A percentile compares a stretch with the other conserved stretches of the same genome.
Evolutionary conservation across 2,113 vertebrate genomes (phyloP).

Genomic region (Cnemophilus loriae): DNA sequence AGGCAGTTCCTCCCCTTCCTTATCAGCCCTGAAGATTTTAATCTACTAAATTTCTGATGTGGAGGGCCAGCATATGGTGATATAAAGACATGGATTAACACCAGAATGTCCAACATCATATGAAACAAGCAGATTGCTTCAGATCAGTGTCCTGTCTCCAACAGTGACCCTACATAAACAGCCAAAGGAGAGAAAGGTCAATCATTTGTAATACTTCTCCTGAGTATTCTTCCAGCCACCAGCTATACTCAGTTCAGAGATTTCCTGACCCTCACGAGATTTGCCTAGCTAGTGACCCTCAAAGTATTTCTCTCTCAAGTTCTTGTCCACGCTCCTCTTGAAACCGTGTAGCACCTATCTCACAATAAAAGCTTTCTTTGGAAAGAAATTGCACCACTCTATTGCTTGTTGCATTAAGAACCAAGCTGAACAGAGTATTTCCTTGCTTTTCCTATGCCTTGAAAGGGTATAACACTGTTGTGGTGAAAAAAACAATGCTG

Average conservation of each 20-base stretch:
- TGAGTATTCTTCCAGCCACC: not conserved
- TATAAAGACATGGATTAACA: not conserved
- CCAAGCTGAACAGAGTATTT: not conserved
- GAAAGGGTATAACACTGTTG: not conserved
- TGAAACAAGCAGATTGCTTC: not conserved
- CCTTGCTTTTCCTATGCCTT: not conserved
- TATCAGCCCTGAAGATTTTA: not conserved
- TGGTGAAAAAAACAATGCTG: not conserved
- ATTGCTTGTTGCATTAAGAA: not conserved
- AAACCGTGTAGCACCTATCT: not conserved
- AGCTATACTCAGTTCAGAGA: not conserved
- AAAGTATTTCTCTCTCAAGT: not conserved
- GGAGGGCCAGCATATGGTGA: not conserved
- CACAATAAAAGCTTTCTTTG: not conserved
- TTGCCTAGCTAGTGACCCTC: not conserved
- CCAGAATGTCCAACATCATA: accelerated
- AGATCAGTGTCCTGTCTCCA: not conserved
- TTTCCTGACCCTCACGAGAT: not conserved
- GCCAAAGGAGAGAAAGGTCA: not conserved
- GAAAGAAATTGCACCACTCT: not conserved
- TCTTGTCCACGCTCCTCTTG: not conserved
- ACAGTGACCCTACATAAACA: not conserved
- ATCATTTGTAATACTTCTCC: not conserved
- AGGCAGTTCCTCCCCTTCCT: not conserved
- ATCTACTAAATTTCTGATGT: not conserved